Evolutionary conservation across 2,113 vertebrate genomes (phyloP).

Genomic region (Sebastes fasciatus): DNA sequence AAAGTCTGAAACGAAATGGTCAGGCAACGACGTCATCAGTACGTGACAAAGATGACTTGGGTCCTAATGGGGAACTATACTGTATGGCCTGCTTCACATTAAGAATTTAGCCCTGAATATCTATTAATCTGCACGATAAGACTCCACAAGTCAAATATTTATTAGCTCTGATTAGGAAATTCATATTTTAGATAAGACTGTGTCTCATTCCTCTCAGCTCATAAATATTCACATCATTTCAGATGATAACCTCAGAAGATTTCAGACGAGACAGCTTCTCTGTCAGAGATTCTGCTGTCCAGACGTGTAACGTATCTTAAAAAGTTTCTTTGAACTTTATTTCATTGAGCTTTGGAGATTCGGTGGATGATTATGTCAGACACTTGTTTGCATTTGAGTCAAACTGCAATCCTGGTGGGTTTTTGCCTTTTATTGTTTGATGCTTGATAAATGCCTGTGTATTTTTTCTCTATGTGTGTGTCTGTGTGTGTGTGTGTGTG

Average conservation of each 20-base stretch:
- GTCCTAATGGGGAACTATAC: constrained; percentile 67
- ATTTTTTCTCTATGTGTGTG: neutral
- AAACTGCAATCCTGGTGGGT: constrained; percentile 1
- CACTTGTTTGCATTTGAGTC: constrained; percentile 38
- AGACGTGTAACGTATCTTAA: constrained; percentile 52
- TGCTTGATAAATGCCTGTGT: constrained; percentile 11
- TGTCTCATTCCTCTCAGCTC: constrained; percentile 76
- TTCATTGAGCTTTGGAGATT: constrained; percentile 26
- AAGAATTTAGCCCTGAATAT: constrained; percentile 80
- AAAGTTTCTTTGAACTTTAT: constrained; percentile 76
- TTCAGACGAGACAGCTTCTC: constrained; percentile 71
- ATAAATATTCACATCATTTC: constrained; percentile 81
- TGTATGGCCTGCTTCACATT: constrained; percentile 75
- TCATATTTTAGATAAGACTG: constrained; percentile 83
- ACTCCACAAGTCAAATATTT: constrained; percentile 83
- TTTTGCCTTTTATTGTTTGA: constrained; percentile 17
- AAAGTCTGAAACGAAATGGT: constrained; percentile 33
- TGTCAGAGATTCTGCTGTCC: constrained; percentile 71
- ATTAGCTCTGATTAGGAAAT: constrained; percentile 85
- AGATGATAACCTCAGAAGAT: constrained; percentile 74
- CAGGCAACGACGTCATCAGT: constrained; percentile 35
- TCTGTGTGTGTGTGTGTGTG: neutral
- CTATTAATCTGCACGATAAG: constrained; percentile 79
- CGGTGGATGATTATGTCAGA: constrained; percentile 31
- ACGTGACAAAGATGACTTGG: constrained; percentile 73